phyloP scores from a whole-genome alignment of 2,888 invertebrate genomes.

The Eristalinus aeneus region DNA sequence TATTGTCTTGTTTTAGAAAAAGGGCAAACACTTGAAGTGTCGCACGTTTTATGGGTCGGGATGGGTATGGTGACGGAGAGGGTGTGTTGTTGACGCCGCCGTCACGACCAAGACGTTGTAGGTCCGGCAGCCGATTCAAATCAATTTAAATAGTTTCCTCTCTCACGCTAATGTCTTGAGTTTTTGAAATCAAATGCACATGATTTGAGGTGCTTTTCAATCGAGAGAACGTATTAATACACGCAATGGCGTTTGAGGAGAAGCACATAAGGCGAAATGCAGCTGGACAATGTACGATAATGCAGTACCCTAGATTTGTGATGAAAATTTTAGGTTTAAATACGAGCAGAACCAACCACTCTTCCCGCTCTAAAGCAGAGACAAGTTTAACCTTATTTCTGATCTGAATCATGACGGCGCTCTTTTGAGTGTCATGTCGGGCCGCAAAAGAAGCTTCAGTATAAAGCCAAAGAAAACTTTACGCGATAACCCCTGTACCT shows the following conservation, averaged over 20 bases:
- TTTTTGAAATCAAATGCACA: constrained; percentile 37
- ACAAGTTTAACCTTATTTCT: too few species aligned
- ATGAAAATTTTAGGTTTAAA: too few species aligned
- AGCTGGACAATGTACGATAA: not conserved
- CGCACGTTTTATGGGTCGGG: constrained; percentile 27
- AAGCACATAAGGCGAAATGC: not conserved
- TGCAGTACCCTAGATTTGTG: not conserved
- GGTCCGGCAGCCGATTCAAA: constrained; percentile 67
- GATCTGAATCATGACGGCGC: too few species aligned
- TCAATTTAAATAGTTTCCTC: constrained; percentile 64
- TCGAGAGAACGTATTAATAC: not conserved
- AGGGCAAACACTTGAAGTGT: constrained; percentile 64
- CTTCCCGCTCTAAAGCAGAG: too few species aligned
- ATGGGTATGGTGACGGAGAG: constrained; percentile 8
- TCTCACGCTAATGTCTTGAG: constrained; percentile 5
- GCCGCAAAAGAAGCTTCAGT: too few species aligned
- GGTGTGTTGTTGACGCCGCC: constrained; percentile 56
- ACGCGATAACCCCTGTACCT: too few species aligned
- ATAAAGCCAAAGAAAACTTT: too few species aligned
- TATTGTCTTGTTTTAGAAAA: constrained; percentile 45
- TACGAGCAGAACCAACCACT: too few species aligned
- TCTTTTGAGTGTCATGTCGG: too few species aligned
- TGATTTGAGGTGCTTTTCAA: constrained; percentile 54
- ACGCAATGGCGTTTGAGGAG: not conserved
- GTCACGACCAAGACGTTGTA: not conserved